Percentiles rank a stretch among this genome's conserved stretches.
These are phyloP conservation scores for Lordiphosa fenestrarum DNA, from an alignment of 2,888 invertebrate species.

Conservation along the genomic window DNA sequence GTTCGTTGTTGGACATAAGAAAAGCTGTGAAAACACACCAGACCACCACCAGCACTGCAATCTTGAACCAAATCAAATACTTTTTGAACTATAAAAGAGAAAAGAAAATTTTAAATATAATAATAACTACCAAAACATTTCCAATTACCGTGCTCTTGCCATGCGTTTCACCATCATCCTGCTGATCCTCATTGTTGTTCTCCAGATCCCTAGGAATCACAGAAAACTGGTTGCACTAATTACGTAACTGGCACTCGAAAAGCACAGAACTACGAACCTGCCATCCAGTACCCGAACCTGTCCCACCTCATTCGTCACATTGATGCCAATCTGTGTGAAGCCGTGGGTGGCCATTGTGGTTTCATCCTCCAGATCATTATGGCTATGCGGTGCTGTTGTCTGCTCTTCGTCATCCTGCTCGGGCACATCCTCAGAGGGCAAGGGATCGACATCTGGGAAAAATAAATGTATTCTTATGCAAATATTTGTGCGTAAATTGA, in stretches of 20 bases:
- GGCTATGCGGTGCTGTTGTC: constrained; percentile 45
- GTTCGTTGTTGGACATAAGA: constrained; percentile 86
- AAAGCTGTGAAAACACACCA: constrained; percentile 87
- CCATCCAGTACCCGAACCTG: constrained; percentile 76
- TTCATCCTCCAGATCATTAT: constrained; percentile 22
- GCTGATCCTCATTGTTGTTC: constrained; percentile 77
- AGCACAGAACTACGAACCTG: constrained; percentile 73
- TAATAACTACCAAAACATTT: neutral
- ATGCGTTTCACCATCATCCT: constrained; percentile 72
- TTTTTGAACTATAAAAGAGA: constrained; percentile 59
- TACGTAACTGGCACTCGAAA: constrained; percentile 65
- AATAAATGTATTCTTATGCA: neutral
- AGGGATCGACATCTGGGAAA: constrained; percentile 74
- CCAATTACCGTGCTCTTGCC: constrained; percentile 54
- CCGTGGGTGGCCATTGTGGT: constrained; percentile 22
- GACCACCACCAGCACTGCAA: constrained; percentile 82
- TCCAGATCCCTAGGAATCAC: constrained; percentile 75
- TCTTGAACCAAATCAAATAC: constrained; percentile 79
- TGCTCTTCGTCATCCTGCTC: constrained; percentile 51
- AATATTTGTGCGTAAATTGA: constrained; percentile 42
- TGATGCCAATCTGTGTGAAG: constrained; percentile 78
- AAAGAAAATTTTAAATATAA: neutral
- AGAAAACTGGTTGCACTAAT: constrained; percentile 75
- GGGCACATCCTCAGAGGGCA: constrained; percentile 74
- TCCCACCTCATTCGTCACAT: constrained; percentile 79